These are phyloP conservation scores for Urocyon cinereoargenteus DNA, from an alignment of 2,797 vertebrate genomes.

Conservation along the genomic window DNA sequence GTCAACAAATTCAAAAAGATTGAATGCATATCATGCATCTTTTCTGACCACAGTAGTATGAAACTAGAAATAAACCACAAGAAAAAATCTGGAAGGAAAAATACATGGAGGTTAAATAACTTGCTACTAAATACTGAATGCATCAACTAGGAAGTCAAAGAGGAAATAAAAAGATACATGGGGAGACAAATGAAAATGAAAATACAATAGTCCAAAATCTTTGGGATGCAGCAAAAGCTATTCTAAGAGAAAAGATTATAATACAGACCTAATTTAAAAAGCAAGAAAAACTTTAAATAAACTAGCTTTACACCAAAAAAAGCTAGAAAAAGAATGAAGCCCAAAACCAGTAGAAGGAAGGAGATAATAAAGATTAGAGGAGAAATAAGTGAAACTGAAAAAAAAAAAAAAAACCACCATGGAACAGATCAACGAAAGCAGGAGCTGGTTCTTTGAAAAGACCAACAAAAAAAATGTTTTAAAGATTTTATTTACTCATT, in stretches of 20 bases:
- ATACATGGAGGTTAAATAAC: neutral
- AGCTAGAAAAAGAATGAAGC: too few relatives aligned
- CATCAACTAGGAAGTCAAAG: neutral
- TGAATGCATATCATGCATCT: neutral
- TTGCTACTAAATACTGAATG: neutral
- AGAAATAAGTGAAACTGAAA: too few relatives aligned
- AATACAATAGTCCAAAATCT: neutral
- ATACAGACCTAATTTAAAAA: too few relatives aligned
- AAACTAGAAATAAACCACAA: neutral
- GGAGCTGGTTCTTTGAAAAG: too few relatives aligned
- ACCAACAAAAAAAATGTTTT: too few relatives aligned
- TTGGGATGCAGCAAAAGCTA: neutral
- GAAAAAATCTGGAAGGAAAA: neutral
- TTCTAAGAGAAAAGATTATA: neutral
- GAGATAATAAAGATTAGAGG: too few relatives aligned
- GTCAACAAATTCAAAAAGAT: neutral
- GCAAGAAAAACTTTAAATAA: too few relatives aligned
- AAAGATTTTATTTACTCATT: too few relatives aligned
- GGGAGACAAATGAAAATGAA: neutral
- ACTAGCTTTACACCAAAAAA: too few relatives aligned
- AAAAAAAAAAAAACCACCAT: too few relatives aligned
- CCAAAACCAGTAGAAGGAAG: too few relatives aligned
- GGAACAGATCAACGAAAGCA: too few relatives aligned
- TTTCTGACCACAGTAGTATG: neutral
- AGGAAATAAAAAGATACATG: neutral